A percentile compares a stretch with the other conserved stretches of the same genome.
Conservation (phyloP, 2,888 invertebrate genomes). For the Cryptocephalus moraei region DNA sequence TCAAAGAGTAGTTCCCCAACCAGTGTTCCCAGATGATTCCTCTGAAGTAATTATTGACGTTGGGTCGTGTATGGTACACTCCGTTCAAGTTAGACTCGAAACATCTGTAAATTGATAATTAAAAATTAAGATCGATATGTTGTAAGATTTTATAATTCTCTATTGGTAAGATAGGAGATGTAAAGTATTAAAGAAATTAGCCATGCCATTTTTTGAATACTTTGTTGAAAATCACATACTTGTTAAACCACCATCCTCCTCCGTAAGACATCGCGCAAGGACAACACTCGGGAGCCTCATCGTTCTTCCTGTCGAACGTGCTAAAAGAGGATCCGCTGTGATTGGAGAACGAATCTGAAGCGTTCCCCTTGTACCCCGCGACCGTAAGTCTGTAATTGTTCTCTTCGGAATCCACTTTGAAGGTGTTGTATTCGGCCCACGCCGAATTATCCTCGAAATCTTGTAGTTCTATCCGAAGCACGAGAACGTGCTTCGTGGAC, state of each 20-base stretch:
- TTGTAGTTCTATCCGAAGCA: conserved; percentile 42
- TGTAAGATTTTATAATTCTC: too few species aligned
- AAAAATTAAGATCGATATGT: too few species aligned
- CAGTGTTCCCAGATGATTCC: conserved; percentile 50
- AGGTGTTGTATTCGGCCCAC: conserved; percentile 43
- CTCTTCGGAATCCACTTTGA: conserved; percentile 30
- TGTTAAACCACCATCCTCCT: conserved; percentile 53
- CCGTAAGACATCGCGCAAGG: conserved; percentile 45
- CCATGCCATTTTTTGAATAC: too few species aligned
- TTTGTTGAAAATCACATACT: conserved; percentile 30
- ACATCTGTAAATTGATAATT: conserved; percentile 33
- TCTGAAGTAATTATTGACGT: conserved; percentile 38
- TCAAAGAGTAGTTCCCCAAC: conserved; percentile 46
- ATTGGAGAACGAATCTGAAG: conserved; percentile 43
- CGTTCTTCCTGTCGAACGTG: conserved; percentile 40
- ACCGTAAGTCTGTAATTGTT: conserved; percentile 40
- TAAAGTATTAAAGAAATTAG: too few species aligned
- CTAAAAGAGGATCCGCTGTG: conserved; percentile 44
- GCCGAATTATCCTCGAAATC: conserved; percentile 39
- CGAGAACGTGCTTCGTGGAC: conserved; percentile 34
- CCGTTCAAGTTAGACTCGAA: conserved; percentile 49
- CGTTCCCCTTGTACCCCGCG: conserved; percentile 42
- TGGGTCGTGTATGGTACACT: conserved; percentile 37
- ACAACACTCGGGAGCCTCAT: conserved; percentile 42
- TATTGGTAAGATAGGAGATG: too few species aligned